A percentile compares a stretch with the other conserved stretches of the same genome.
These are phyloP conservation scores for Merodon equestris DNA, from an alignment of 2,888 invertebrate genomes.

Conservation along the genomic window DNA sequence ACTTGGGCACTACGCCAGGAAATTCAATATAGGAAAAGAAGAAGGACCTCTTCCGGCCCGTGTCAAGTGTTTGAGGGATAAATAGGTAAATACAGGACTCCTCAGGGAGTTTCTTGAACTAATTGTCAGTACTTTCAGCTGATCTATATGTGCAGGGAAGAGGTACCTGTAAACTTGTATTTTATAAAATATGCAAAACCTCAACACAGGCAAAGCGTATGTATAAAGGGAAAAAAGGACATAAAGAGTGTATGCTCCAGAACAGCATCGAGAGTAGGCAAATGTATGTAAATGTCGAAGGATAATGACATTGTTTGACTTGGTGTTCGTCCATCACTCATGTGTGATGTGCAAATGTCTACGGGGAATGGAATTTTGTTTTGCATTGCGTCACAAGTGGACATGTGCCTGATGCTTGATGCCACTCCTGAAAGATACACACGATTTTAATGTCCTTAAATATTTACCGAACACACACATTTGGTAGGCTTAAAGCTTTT, in stretches of 20 bases:
- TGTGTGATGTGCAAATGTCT: constrained; percentile 48
- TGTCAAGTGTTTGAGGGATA: constrained; percentile 52
- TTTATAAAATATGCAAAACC: constrained; percentile 43
- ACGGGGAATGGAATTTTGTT: constrained; percentile 10
- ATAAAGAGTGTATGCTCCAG: constrained; percentile 6
- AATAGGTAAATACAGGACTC: constrained; percentile 26
- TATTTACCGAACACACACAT: constrained; percentile 57
- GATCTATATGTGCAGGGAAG: too few species aligned
- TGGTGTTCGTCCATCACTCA: constrained; percentile 59
- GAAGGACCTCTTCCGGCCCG: constrained; percentile 6
- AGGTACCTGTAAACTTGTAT: constrained; percentile 30
- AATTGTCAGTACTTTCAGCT: constrained; percentile 43
- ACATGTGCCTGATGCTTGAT: background rate
- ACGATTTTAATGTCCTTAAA: constrained; percentile 60
- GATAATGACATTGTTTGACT: constrained; percentile 68
- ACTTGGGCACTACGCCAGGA: constrained; percentile 50
- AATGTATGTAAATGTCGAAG: constrained; percentile 63
- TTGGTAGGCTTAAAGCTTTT: too few species aligned
- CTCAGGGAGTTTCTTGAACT: constrained; percentile 32
- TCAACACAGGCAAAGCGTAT: constrained; percentile 34
- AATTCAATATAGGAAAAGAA: constrained; percentile 35
- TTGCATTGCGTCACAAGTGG: too few species aligned
- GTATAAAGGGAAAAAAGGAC: constrained; percentile 37
- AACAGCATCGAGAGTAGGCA: too few species aligned
- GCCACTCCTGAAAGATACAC: constrained; percentile 24